phyloP scores from a whole-genome alignment of 2,113 vertebrate species.

The Leucosticte australis region DNA sequence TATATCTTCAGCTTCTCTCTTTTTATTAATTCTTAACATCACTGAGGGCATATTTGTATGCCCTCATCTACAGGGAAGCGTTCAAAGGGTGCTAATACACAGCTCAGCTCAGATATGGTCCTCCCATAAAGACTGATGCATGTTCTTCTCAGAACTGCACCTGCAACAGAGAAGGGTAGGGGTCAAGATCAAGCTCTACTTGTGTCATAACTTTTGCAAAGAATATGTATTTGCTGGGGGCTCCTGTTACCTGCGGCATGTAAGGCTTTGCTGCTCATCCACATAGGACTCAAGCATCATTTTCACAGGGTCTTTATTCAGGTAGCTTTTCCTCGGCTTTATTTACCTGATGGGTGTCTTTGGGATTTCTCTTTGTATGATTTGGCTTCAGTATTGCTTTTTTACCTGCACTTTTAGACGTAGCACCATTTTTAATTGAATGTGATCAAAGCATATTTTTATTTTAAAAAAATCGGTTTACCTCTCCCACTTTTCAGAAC shows the following conservation, averaged over 20 bases:
- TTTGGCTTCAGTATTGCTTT: not conserved
- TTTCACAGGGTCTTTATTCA: not conserved
- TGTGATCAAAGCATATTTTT: not conserved
- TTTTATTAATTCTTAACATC: not conserved
- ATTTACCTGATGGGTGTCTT: not conserved
- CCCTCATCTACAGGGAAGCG: not conserved
- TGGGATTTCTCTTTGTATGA: not conserved
- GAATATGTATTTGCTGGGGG: not conserved
- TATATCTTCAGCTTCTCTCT: not conserved
- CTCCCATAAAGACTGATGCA: accelerated
- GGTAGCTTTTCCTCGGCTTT: not conserved
- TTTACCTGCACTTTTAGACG: not conserved
- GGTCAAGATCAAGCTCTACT: not conserved
- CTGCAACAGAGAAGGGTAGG: not conserved
- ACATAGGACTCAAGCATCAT: not conserved
- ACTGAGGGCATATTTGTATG: not conserved
- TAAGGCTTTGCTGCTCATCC: not conserved
- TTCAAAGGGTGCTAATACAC: not conserved
- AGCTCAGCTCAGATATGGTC: not conserved
- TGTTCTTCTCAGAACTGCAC: not conserved
- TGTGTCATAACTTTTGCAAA: not conserved
- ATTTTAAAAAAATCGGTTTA: not conserved
- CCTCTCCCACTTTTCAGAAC: not conserved
- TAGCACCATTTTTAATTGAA: not conserved
- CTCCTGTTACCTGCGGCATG: not conserved